Conservation (phyloP, 2,113 vertebrate species). For the Barbus barbus region DNA sequence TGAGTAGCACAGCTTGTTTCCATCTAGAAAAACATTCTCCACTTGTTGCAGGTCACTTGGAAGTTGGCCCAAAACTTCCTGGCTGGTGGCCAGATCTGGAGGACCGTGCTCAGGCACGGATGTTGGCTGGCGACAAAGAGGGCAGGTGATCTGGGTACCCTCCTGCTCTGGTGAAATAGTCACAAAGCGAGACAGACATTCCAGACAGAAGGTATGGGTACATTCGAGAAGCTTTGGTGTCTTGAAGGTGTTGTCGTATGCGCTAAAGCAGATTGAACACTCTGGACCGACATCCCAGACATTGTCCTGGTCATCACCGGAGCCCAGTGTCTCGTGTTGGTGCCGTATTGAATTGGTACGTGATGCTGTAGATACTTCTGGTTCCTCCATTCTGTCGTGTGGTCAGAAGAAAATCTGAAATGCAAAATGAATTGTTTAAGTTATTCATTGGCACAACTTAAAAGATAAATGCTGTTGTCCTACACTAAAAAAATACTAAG, state of each 20-base stretch:
- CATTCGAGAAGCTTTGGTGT: conserved; percentile 89
- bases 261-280: conserved; percentile 94
- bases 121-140: conserved; percentile 80
- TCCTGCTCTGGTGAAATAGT: conserved; percentile 68
- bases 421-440: not conserved
- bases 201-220: conserved; percentile 92
- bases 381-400: conserved; percentile 39
- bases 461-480: not conserved
- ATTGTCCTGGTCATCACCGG: conserved; percentile 62
- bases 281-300: conserved; percentile 69
- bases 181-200: conserved; percentile 89
- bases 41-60: conserved; percentile 73
- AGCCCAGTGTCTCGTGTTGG: conserved; percentile 66
- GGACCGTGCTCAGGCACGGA: conserved; percentile 73
- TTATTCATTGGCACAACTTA: not conserved
- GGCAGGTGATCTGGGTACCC: conserved; percentile 76
- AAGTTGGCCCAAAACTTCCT: conserved; percentile 76
- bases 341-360: conserved; percentile 25
- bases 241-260: conserved; percentile 94
- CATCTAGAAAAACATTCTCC: conserved; percentile 80
- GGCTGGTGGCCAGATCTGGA: conserved; percentile 76
- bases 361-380: not conserved
- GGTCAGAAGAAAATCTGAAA: conserved; percentile 25
- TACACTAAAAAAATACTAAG: not conserved
- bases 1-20: conserved; percentile 78